Conservation (phyloP, 1,140 invertebrate genomes). For the Coenobita brevimanus region DNA sequence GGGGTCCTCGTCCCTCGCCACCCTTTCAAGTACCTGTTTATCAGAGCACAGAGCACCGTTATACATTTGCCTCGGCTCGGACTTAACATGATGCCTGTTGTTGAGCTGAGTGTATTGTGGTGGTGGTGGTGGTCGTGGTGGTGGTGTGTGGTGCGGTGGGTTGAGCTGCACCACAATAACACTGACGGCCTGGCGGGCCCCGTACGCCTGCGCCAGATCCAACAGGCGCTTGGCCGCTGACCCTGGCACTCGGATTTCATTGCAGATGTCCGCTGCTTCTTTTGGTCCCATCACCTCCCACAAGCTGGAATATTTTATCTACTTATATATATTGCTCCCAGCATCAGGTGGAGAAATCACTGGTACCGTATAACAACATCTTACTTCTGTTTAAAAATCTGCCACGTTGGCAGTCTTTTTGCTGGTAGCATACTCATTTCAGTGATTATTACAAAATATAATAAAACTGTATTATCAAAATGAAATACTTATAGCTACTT, state of each 20-base stretch:
- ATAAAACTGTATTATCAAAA: too few species aligned
- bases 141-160: background rate
- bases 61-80: too few species aligned
- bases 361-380: too few species aligned
- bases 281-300: slow-evolving; percentile 52
- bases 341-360: too few species aligned
- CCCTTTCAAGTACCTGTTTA: background rate
- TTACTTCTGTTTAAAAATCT: too few species aligned
- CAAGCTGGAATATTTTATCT: slow-evolving; percentile 33
- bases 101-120: background rate
- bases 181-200: slow-evolving; percentile 41
- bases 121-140: background rate
- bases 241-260: slow-evolving; percentile 30
- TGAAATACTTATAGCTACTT: too few species aligned
- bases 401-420: too few species aligned
- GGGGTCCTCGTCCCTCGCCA: background rate
- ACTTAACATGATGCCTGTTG: background rate
- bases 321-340: too few species aligned
- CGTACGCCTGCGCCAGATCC: slow-evolving; percentile 50
- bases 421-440: too few species aligned
- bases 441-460: too few species aligned
- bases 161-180: slow-evolving; percentile 47
- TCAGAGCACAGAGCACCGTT: background rate
- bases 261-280: slow-evolving; percentile 37
- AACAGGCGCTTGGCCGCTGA: slow-evolving; percentile 49